Evolutionary conservation across 1,140 invertebrate genomes (phyloP).

Genomic region (Rhagoletis zephyria): DNA sequence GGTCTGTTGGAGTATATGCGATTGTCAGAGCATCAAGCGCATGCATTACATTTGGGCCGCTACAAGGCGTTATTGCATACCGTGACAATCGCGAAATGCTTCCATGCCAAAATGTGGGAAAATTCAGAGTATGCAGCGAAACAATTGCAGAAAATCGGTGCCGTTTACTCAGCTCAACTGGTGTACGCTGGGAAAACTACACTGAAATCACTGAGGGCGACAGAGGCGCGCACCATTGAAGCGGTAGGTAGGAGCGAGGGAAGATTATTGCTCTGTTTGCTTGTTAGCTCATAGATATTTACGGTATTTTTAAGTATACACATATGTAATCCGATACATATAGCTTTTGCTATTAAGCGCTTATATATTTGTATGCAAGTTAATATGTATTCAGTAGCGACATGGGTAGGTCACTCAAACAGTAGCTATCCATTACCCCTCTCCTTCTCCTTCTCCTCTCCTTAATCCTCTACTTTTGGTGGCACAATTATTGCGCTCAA

Average conservation of each 20-base stretch:
- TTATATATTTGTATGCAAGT: background rate
- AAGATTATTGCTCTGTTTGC: slow-evolving; percentile 33
- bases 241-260: slow-evolving; percentile 74
- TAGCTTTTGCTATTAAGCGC: background rate
- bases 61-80: slow-evolving; percentile 77
- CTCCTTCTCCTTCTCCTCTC: background rate
- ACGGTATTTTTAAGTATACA: background rate
- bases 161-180: slow-evolving; percentile 78
- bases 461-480: no score
- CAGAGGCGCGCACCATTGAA: slow-evolving; percentile 84
- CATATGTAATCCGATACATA: background rate
- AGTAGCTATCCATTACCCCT: background rate
- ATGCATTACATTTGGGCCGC: slow-evolving; percentile 61
- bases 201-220: slow-evolving; percentile 79
- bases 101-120: slow-evolving; percentile 82
- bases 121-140: slow-evolving; percentile 81
- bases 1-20: slow-evolving; percentile 71
- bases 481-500: slow-evolving; percentile 5
- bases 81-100: slow-evolving; percentile 79
- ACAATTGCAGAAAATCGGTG: slow-evolving; percentile 83
- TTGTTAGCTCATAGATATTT: slow-evolving; percentile 22
- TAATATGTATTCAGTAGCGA: background rate
- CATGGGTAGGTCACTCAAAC: slow-evolving; percentile 4
- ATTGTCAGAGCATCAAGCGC: slow-evolving; percentile 61
- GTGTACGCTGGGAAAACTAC: slow-evolving; percentile 79